Conservation (phyloP, 2,113 vertebrate genomes). For the Eulacestoma nigropectus region DNA sequence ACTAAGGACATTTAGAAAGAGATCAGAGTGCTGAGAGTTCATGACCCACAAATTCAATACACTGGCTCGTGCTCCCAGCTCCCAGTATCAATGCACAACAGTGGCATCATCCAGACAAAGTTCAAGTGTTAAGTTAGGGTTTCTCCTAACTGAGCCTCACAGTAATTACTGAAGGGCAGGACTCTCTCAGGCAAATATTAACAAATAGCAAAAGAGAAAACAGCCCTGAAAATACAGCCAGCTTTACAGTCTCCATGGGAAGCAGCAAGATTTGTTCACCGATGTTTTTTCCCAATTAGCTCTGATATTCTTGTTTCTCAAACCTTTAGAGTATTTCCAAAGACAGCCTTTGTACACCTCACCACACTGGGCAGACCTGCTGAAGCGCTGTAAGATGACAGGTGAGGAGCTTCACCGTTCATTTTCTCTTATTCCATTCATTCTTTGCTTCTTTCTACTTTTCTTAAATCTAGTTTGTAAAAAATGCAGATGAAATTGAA, state of each 20-base stretch:
- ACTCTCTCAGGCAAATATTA: not conserved
- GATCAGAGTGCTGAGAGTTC: not conserved
- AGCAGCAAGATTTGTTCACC: not conserved
- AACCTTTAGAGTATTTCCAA: not conserved
- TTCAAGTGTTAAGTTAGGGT: not conserved
- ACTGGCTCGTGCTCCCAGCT: not conserved
- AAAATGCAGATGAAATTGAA: not conserved
- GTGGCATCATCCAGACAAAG: not conserved
- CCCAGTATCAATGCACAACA: not conserved
- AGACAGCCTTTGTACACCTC: not conserved
- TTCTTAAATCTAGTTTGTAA: not conserved
- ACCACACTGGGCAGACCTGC: not conserved
- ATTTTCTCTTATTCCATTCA: not conserved
- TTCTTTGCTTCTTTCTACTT: not conserved
- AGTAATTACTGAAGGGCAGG: not conserved
- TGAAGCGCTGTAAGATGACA: not conserved
- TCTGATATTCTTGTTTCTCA: not conserved
- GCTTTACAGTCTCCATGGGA: not conserved
- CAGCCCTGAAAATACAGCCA: not conserved
- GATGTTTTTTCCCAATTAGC: not conserved
- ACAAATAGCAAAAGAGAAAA: not conserved
- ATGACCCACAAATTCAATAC: not conserved
- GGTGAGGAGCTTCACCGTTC: not conserved
- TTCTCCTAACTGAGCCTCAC: not conserved
- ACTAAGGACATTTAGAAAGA: not conserved